These are phyloP conservation scores for Alfaro cultratus DNA, from an alignment of 2,797 vertebrate species.

Conservation along the genomic window DNA sequence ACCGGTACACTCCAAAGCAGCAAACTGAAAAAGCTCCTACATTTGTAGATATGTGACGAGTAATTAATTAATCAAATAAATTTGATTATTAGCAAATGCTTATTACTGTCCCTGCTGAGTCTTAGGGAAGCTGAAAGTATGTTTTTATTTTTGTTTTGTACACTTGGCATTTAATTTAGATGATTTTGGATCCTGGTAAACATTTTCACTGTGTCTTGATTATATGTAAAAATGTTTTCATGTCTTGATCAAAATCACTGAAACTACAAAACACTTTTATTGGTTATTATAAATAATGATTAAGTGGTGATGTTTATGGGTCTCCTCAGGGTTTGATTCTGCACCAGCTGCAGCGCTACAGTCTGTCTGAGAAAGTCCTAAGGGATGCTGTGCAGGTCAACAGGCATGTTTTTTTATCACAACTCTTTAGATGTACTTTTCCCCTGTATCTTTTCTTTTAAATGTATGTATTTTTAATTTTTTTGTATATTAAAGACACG, in stretches of 20 bases:
- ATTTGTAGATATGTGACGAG: neutral
- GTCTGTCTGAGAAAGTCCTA: slow-evolving; percentile 95
- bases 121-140: neutral
- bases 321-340: slow-evolving; percentile 90
- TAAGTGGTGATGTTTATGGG: neutral
- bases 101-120: neutral
- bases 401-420: slow-evolving; percentile 54
- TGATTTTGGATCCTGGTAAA: neutral
- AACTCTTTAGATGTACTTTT: neutral
- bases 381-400: slow-evolving; percentile 96
- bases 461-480: neutral
- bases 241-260: neutral
- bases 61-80: neutral
- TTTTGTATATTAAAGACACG: neutral
- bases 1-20: neutral
- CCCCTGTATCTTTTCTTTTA: neutral
- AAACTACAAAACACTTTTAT: neutral
- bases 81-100: neutral
- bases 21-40: neutral
- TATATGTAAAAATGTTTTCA: neutral
- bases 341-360: slow-evolving; percentile 93
- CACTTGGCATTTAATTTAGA: neutral
- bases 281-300: neutral
- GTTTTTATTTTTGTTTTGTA: neutral
- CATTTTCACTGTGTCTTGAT: neutral